phyloP scores from a whole-genome alignment of 2,888 invertebrate species.

The Lathronympha strigana region DNA sequence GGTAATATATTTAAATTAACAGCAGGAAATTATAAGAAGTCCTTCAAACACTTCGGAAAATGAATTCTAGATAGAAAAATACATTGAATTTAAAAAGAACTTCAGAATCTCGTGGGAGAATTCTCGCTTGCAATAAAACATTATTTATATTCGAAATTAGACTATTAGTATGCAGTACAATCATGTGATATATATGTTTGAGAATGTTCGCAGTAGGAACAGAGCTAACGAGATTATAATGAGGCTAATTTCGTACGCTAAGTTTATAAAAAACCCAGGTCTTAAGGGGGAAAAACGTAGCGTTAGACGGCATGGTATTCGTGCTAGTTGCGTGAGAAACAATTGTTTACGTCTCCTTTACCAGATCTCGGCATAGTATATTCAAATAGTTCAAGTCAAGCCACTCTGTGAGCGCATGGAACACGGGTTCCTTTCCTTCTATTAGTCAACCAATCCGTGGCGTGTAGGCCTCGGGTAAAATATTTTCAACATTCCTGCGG shows the following conservation, averaged over 20 bases:
- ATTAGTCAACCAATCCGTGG: too few species aligned
- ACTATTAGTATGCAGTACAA: not conserved
- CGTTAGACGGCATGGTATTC: not conserved
- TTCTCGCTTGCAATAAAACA: not conserved
- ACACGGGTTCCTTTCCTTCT: too few species aligned
- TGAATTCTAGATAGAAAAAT: constrained; percentile 7
- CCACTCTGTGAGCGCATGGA: too few species aligned
- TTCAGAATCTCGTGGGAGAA: constrained; percentile 12
- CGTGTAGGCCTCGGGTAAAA: too few species aligned
- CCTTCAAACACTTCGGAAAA: constrained; percentile 15
- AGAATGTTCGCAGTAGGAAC: constrained; percentile 35
- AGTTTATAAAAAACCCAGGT: constrained; percentile 7
- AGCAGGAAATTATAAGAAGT: constrained; percentile 22
- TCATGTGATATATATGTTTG: not conserved
- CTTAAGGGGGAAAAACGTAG: not conserved
- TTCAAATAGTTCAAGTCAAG: too few species aligned
- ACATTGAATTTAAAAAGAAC: not conserved
- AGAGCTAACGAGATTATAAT: constrained; percentile 49
- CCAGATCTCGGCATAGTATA: too few species aligned
- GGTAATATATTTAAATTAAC: constrained; percentile 13
- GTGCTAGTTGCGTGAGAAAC: not conserved
- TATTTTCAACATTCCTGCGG: too few species aligned
- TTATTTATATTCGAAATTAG: not conserved
- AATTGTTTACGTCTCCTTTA: not conserved
- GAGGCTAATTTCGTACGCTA: constrained; percentile 47